Evolutionary conservation across 2,888 invertebrate genomes (phyloP), one percentile per base, ranked within the genome.

Genomic region (Scaptomyza caliginosa): DNA sequence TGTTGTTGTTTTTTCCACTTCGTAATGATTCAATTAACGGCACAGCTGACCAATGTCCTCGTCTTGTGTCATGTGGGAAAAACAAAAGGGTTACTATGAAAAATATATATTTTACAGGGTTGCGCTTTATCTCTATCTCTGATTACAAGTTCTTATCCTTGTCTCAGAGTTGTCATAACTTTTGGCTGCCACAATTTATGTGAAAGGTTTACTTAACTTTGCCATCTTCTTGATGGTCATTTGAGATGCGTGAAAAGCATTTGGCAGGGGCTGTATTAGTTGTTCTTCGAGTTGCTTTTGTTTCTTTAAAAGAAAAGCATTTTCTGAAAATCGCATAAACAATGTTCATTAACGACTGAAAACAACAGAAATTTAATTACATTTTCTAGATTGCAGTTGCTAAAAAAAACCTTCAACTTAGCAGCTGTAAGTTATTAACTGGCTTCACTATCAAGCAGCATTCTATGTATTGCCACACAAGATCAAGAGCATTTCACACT

Each of bases 11-110:
- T 57, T 69, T 58, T 58, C 26, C 54, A 48, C 34, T 23, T 13
- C 13, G 45, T 65, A 86, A 87, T 87, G 87, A 88, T 87, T 88
- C 85, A 88, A 88, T 88, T 88, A 87, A 80, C 77, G 67, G 73
- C 71, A 67, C 77, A 74, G 71, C 82, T 87, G 87, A 87, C 87
- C 87, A 86, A 64, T 67, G 74, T 59, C 56, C 46, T 49, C 32
- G 52, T 17, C 16, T 34, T 72, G 60, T 70, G 58, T 51, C 73
- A 76, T 78, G 62, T 78, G 82, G 83, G 80, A 86, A 85, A 79
- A 75, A 70, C 71, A 79, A 77, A 82, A 83, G 77, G 78, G 77
- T 30, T 51, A 19, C 30, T 13, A 8, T 17, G 57, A 11, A 24
- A 60, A 46, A 30, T 36, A 39, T 39, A 34, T 34, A 28, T 13